A percentile compares a stretch with the other conserved stretches of the same genome.
Evolutionary conservation across 2,888 invertebrate species (phyloP).

Genomic region (Ptychoptera albimana): DNA sequence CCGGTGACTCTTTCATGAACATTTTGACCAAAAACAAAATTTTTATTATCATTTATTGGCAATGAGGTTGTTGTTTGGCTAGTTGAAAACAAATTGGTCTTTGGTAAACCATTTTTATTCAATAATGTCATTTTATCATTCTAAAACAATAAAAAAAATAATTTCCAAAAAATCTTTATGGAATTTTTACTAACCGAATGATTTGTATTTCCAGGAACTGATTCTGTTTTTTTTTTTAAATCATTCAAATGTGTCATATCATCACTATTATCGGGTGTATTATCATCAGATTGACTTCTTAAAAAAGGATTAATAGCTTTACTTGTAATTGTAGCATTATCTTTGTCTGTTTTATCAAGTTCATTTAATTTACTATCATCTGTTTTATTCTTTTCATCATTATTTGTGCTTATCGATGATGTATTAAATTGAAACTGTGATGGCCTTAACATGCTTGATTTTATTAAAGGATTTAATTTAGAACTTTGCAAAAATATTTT

Average conservation of each 20-base stretch:
- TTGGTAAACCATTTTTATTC: slow-evolving; percentile 26
- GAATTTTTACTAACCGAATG: neutral
- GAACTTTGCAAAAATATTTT: neutral
- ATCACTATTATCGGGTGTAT: slow-evolving; percentile 1
- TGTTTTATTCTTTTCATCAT: neutral
- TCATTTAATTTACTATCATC: slow-evolving; percentile 1
- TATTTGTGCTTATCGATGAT: neutral
- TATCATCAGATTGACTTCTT: neutral
- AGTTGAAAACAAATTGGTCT: slow-evolving; percentile 24
- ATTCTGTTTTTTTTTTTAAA: neutral
- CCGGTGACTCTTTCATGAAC: slow-evolving; percentile 68
- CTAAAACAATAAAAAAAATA: slow-evolving; percentile 1
- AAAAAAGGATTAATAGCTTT: slow-evolving; percentile 4
- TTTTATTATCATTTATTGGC: slow-evolving; percentile 36
- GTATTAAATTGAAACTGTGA: slow-evolving; percentile 6
- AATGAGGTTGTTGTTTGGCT: slow-evolving; percentile 21
- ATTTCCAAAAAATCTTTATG: neutral
- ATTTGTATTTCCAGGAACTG: neutral
- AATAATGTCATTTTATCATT: slow-evolving; percentile 23
- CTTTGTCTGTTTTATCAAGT: neutral
- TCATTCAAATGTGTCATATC: neutral
- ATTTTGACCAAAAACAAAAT: slow-evolving; percentile 86
- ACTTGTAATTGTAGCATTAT: neutral
- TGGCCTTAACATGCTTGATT: slow-evolving; percentile 7
- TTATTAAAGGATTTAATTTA: slow-evolving; percentile 3